phyloP scores from a whole-genome alignment of 2,113 vertebrate genomes.

The Cochlearius cochlearius region DNA sequence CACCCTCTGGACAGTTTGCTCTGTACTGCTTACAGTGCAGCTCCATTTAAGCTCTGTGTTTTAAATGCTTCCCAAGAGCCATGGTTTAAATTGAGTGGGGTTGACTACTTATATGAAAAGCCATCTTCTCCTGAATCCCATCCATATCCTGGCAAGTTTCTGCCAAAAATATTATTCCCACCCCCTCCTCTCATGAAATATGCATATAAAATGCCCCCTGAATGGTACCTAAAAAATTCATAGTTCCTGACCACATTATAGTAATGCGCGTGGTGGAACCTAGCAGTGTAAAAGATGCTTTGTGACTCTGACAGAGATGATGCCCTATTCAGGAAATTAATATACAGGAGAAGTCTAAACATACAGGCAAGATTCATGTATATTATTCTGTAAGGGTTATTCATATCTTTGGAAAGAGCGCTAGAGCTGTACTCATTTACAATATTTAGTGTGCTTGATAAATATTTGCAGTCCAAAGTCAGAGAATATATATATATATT shows the following conservation, averaged over 20 bases:
- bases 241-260: slow-evolving; percentile 34
- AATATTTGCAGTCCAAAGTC: not conserved
- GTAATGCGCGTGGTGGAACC: not conserved
- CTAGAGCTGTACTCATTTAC: not conserved
- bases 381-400: slow-evolving; percentile 1
- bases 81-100: slow-evolving; percentile 52
- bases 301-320: slow-evolving; percentile 45
- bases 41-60: slow-evolving; percentile 41
- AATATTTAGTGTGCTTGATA: not conserved
- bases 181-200: slow-evolving; percentile 47
- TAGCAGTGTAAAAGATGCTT: slow-evolving; percentile 36
- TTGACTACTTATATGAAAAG: slow-evolving; percentile 62
- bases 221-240: slow-evolving; percentile 44
- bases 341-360: slow-evolving; percentile 7
- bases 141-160: slow-evolving; percentile 34
- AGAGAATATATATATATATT: not conserved
- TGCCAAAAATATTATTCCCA: slow-evolving; percentile 58
- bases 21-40: slow-evolving; percentile 48
- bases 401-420: not conserved
- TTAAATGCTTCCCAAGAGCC: slow-evolving; percentile 61
- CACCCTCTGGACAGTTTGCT: not conserved
- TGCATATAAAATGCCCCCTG: slow-evolving; percentile 45
- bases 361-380: slow-evolving; percentile 1
- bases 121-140: slow-evolving; percentile 43
- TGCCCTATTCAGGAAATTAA: slow-evolving; percentile 46